Conservation (phyloP, 2,888 invertebrate genomes). For the Augiades crinisus region DNA sequence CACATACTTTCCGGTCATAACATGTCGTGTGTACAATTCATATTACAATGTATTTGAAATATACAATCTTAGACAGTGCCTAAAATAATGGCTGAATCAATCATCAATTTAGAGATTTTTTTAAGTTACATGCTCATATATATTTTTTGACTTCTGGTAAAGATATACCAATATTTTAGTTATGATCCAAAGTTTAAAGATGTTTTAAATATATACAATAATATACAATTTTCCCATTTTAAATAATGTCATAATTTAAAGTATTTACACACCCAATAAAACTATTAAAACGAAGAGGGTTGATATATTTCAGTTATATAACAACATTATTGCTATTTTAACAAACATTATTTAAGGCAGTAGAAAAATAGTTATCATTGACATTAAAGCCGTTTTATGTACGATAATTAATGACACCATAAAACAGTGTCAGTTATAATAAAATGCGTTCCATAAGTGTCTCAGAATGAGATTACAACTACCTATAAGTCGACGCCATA, state of each 20-base stretch:
- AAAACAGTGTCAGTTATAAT: neutral
- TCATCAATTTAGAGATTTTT: too few relatives aligned
- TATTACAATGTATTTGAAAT: too few relatives aligned
- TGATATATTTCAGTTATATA: too few relatives aligned
- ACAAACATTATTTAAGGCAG: neutral
- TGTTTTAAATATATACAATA: neutral
- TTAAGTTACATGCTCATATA: too few relatives aligned
- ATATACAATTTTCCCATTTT: neutral
- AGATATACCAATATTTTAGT: too few relatives aligned
- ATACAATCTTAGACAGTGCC: too few relatives aligned
- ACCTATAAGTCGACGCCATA: too few relatives aligned
- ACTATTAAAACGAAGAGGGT: neutral
- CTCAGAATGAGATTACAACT: neutral
- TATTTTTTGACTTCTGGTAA: too few relatives aligned
- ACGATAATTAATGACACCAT: neutral
- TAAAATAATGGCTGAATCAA: too few relatives aligned
- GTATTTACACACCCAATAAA: neutral
- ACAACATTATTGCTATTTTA: neutral
- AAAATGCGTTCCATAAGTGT: neutral
- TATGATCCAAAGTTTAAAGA: neutral
- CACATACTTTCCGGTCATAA: too few relatives aligned
- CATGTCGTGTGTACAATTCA: too few relatives aligned
- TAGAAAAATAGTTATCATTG: constrained; percentile 19
- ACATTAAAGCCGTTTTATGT: neutral
- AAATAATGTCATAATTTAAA: too few relatives aligned